Conservation (phyloP, 2,888 invertebrate species). For the Trichopoda pennipes region DNA sequence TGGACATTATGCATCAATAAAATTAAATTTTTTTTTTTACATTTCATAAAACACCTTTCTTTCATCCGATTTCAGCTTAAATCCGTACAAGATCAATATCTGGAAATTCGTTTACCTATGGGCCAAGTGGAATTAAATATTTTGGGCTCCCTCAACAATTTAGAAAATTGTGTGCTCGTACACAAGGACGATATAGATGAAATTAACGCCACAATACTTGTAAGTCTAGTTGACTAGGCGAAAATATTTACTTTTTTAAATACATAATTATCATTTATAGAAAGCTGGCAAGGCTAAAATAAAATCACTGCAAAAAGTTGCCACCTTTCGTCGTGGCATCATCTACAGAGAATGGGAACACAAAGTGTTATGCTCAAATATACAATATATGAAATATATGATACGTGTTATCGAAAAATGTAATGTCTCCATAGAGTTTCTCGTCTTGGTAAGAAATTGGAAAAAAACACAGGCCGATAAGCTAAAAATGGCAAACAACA, state of each 20-base stretch:
- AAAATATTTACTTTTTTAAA: too few species aligned
- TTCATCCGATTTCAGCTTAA: conserved; percentile 71
- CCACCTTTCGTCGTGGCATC: conserved; percentile 86
- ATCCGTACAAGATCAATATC: conserved; percentile 77
- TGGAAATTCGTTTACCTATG: conserved; percentile 86
- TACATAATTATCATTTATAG: conserved; percentile 76
- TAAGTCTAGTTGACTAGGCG: conserved; percentile 73
- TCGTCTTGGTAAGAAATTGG: conserved; percentile 86
- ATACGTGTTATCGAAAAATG: conserved; percentile 84
- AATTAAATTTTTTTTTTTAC: neutral
- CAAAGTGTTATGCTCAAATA: conserved; percentile 84
- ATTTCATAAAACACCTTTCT: too few species aligned
- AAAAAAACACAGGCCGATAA: conserved; percentile 83
- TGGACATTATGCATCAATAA: too few species aligned
- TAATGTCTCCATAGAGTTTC: conserved; percentile 79
- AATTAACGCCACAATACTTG: conserved; percentile 86
- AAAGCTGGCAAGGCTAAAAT: conserved; percentile 86
- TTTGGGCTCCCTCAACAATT: conserved; percentile 83
- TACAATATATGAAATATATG: conserved; percentile 85
- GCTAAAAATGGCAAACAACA: conserved; percentile 79
- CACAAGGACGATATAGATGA: conserved; percentile 84
- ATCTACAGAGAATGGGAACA: conserved; percentile 88
- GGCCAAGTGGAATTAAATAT: conserved; percentile 87
- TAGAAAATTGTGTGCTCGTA: conserved; percentile 85
- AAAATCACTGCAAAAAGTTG: conserved; percentile 85